Conservation (phyloP, 1,140 invertebrate species). For the Olivierus martensii region DNA sequence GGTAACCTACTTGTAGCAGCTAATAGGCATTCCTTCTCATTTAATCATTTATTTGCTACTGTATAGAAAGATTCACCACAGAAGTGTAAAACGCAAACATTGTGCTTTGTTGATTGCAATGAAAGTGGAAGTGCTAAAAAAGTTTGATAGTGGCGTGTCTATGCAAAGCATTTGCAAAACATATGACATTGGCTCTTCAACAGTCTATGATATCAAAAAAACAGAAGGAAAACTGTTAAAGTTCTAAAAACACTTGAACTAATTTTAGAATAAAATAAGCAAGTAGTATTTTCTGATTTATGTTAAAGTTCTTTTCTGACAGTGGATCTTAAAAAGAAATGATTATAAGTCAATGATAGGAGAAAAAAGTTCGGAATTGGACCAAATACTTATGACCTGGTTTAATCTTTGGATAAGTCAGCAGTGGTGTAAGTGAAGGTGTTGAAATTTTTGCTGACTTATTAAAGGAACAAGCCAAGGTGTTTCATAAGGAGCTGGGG, state of each 20-base stretch:
- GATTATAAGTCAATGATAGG: slow-evolving; percentile 1
- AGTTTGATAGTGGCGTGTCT: not conserved
- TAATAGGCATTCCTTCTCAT: too few relatives aligned
- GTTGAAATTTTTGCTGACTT: not conserved
- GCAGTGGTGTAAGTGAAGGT: too few relatives aligned
- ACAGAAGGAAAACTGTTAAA: not conserved
- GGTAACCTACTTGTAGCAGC: too few relatives aligned
- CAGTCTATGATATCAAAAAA: not conserved
- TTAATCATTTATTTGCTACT: too few relatives aligned
- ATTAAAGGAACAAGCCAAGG: slow-evolving; percentile 1
- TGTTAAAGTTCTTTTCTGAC: not conserved
- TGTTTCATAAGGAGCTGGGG: not conserved
- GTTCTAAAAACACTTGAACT: too few relatives aligned
- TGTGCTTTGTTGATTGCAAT: not conserved
- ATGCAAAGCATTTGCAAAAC: not conserved
- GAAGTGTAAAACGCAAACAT: too few relatives aligned
- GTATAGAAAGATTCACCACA: too few relatives aligned
- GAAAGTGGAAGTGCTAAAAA: slow-evolving; percentile 2
- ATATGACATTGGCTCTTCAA: not conserved
- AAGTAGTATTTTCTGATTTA: too few relatives aligned
- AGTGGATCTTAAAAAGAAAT: slow-evolving; percentile 1
- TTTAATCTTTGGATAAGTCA: not conserved
- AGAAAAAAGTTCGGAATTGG: not conserved
- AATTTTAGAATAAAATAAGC: too few relatives aligned
- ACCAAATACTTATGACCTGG: not conserved